Percentiles rank a stretch among this genome's conserved stretches.
These are phyloP conservation scores for Ceyx margarethae DNA, from an alignment of 2,113 vertebrate species.

Conservation along the genomic window DNA sequence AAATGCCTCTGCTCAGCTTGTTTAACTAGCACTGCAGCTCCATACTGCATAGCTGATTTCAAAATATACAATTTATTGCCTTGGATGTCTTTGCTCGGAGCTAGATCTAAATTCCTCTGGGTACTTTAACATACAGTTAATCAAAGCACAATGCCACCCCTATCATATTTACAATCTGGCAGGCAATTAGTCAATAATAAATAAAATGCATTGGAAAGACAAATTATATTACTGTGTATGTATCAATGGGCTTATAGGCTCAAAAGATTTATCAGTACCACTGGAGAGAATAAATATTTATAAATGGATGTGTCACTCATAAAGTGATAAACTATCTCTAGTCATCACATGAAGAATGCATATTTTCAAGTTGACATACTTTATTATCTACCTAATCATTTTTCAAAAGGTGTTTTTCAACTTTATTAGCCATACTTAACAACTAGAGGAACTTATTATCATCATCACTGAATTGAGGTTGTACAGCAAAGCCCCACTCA, in stretches of 20 bases:
- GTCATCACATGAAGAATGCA: constrained; percentile 63
- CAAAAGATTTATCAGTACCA: constrained; percentile 72
- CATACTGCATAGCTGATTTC: constrained; percentile 67
- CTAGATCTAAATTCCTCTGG: constrained; percentile 56
- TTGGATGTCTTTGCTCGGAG: constrained; percentile 71
- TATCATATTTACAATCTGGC: constrained; percentile 75
- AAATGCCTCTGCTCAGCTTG: constrained; percentile 75
- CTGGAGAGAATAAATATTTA: constrained; percentile 73
- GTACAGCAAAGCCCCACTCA: background rate
- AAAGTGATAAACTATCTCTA: constrained; percentile 63
- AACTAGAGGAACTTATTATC: constrained; percentile 34
- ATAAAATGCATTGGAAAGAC: constrained; percentile 69
- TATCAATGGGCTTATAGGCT: constrained; percentile 68
- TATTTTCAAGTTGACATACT: constrained; percentile 63
- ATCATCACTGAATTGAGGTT: background rate
- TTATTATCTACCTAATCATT: constrained; percentile 69
- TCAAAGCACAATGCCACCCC: constrained; percentile 71
- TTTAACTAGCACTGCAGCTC: constrained; percentile 73
- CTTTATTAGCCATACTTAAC: constrained; percentile 64
- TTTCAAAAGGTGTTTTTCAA: constrained; percentile 66
- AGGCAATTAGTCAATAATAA: constrained; percentile 79
- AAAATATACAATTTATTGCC: constrained; percentile 76
- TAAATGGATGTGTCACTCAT: constrained; percentile 63
- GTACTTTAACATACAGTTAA: constrained; percentile 72
- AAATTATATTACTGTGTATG: constrained; percentile 50